phyloP scores from a whole-genome alignment of 1,140 invertebrate genomes.

The Oncopodura yosiiana region DNA sequence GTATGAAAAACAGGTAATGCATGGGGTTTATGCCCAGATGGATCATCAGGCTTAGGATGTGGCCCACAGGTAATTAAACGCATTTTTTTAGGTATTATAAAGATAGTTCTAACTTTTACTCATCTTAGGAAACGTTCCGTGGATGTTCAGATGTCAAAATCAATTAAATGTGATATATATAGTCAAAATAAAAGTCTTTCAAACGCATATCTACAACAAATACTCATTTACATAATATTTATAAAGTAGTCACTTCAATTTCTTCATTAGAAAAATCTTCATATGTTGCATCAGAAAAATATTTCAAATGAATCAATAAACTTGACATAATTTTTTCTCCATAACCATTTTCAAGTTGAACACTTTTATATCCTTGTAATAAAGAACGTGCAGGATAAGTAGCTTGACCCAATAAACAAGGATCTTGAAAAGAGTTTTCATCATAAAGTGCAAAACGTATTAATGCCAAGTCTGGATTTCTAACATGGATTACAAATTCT shows the following conservation, averaged over 20 bases:
- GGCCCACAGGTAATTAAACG: conserved; percentile 16
- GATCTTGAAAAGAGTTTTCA: conserved; percentile 95
- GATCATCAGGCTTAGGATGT: conserved; percentile 1
- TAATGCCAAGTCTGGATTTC: conserved; percentile 78
- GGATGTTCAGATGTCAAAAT: too few relatives aligned
- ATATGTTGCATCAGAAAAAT: too few relatives aligned
- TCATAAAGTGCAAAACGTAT: conserved; percentile 87
- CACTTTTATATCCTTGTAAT: conserved; percentile 69
- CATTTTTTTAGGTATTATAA: too few relatives aligned
- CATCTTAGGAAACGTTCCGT: too few relatives aligned
- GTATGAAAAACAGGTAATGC: too few relatives aligned
- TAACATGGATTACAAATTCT: conserved; percentile 73
- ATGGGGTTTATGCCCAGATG: conserved; percentile 32
- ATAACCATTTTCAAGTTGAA: conserved; percentile 81
- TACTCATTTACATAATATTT: too few relatives aligned
- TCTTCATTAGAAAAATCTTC: too few relatives aligned
- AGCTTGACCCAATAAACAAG: conserved; percentile 91
- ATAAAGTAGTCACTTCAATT: too few relatives aligned
- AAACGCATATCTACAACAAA: too few relatives aligned
- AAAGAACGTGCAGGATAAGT: conserved; percentile 58
- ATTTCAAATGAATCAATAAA: conserved; percentile 67
- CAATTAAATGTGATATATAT: too few relatives aligned
- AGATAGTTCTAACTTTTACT: too few relatives aligned
- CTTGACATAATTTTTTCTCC: conserved; percentile 85
- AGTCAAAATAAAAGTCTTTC: too few relatives aligned